phyloP scores from a whole-genome alignment of 2,797 vertebrate genomes.

The Enteromius viviparus region DNA sequence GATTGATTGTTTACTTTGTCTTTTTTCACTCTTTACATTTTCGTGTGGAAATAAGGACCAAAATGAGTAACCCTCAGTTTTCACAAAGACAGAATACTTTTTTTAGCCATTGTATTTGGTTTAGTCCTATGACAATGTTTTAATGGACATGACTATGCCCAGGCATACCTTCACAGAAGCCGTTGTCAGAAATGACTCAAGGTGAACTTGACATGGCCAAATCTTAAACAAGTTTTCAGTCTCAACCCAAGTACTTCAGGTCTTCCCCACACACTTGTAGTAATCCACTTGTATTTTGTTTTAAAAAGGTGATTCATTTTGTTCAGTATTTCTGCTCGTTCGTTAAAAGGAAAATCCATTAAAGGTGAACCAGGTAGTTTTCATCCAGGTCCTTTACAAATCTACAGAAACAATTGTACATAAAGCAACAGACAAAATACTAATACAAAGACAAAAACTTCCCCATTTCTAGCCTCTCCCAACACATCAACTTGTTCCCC shows the following conservation, averaged over 20 bases:
- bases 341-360: neutral
- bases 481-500: neutral
- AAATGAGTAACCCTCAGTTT: neutral
- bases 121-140: neutral
- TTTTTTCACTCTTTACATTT: neutral
- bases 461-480: neutral
- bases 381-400: too few species aligned
- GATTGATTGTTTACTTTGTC: neutral
- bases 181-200: neutral
- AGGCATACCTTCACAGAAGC: neutral
- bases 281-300: neutral
- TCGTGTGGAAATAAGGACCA: neutral
- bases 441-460: neutral
- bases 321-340: neutral
- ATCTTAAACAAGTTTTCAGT: neutral
- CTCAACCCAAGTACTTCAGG: neutral
- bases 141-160: neutral
- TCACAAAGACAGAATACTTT: neutral
- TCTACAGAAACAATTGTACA: neutral
- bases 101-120: neutral
- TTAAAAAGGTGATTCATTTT: neutral
- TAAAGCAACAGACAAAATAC: slow-evolving; percentile 1
- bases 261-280: neutral
- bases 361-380: too few species aligned
- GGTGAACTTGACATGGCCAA: neutral